Conservation (phyloP, 2,113 vertebrate species). For the Trochalopteron elliotii region DNA sequence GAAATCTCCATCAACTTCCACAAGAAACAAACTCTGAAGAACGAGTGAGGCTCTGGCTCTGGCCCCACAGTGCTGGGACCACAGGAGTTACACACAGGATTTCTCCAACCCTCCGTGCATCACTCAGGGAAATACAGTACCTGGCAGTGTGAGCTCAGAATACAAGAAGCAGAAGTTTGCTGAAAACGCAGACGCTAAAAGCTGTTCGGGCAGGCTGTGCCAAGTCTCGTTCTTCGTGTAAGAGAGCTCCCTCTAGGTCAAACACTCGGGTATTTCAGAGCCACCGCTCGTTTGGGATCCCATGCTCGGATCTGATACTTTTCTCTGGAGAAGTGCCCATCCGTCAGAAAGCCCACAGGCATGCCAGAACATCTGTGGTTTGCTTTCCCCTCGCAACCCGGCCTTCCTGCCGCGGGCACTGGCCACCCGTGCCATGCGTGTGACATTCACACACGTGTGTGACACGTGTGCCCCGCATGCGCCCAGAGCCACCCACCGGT, state of each 20-base stretch:
- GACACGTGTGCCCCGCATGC: rapidly evolving
- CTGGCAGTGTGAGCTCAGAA: not conserved
- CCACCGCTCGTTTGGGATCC: not conserved
- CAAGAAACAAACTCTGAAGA: not conserved
- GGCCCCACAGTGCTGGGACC: not conserved
- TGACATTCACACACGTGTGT: not conserved
- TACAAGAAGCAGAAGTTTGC: not conserved
- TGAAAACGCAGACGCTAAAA: not conserved
- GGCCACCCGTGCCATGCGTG: rapidly evolving
- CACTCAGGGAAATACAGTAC: not conserved
- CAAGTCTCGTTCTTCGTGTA: slow-evolving; percentile 29
- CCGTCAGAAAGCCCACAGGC: not conserved
- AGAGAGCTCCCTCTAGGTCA: slow-evolving; percentile 72
- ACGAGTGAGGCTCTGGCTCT: rapidly evolving
- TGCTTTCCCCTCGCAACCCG: not conserved
- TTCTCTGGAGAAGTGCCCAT: not conserved
- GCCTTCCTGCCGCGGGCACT: not conserved
- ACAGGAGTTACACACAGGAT: not conserved
- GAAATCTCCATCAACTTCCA: not conserved
- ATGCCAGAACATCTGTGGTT: not conserved
- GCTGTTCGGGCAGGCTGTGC: not conserved
- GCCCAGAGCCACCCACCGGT: rapidly evolving
- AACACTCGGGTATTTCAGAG: slow-evolving; percentile 65
- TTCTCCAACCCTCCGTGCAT: not conserved
- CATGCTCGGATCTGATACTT: not conserved